These are phyloP conservation scores for Acropora tenuis DNA, from an alignment of 64 coral and sea anemone species.

Conservation along the genomic window DNA sequence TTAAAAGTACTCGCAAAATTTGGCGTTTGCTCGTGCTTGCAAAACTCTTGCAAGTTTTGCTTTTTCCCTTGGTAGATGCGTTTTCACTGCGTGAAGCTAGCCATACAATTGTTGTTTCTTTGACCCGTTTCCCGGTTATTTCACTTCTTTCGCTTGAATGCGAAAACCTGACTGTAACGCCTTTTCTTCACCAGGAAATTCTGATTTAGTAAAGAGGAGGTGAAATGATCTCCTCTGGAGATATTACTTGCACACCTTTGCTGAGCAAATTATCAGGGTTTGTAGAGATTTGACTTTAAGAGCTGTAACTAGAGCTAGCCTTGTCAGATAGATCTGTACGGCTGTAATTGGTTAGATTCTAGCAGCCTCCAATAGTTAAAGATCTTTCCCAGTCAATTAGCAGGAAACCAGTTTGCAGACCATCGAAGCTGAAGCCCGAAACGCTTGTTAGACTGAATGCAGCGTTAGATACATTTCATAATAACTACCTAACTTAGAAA, in stretches of 20 bases:
- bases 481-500: neutral
- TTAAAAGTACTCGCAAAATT: no score
- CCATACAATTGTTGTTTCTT: no score
- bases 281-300: neutral
- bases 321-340: conserved; percentile 14
- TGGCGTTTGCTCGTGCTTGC: no score
- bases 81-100: no score
- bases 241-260: conserved; percentile 10
- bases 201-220: neutral
- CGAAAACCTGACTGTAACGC: no score
- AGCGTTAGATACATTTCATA: conserved; percentile 8
- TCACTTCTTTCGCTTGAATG: no score
- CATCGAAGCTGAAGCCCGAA: conserved; percentile 6
- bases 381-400: neutral
- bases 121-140: no score
- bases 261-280: conserved; percentile 3
- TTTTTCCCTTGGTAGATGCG: no score
- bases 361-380: conserved; percentile 11
- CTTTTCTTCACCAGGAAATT: no score
- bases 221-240: neutral
- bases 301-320: neutral
- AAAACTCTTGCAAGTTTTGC: no score
- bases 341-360: conserved; percentile 20
- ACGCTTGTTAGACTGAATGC: conserved; percentile 1
- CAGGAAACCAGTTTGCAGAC: conserved; percentile 1